Evolutionary conservation across 2,797 vertebrate genomes (phyloP).

Genomic region (Eutrigla gurnardus): DNA sequence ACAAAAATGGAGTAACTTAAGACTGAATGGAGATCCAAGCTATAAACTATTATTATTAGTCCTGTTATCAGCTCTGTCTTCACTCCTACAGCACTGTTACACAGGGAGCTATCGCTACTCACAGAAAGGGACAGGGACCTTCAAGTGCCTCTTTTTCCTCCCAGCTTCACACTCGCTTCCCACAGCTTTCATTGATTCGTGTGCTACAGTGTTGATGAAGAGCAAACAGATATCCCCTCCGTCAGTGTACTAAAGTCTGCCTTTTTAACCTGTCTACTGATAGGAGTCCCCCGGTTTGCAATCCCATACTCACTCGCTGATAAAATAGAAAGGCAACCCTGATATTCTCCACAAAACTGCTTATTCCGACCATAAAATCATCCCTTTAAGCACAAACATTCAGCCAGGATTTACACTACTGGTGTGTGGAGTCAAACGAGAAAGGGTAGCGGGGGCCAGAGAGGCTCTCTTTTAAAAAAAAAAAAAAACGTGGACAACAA

Average conservation of each 20-base stretch:
- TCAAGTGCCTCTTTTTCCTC: conserved; percentile 61
- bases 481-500: conserved; percentile 1
- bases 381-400: conserved; percentile 42
- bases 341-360: conserved; percentile 52
- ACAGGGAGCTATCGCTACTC: conserved; percentile 69
- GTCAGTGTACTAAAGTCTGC: conserved; percentile 58
- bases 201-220: conserved; percentile 68
- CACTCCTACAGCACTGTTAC: conserved; percentile 55
- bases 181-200: conserved; percentile 75
- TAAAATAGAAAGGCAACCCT: conserved; percentile 63
- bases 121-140: conserved; percentile 68
- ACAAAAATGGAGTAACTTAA: conserved; percentile 35
- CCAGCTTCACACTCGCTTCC: conserved; percentile 75
- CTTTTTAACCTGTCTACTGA: conserved; percentile 70
- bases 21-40: conserved; percentile 48
- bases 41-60: conserved; percentile 58
- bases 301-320: conserved; percentile 51
- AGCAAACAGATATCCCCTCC: conserved; percentile 67
- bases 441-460: conserved; percentile 18
- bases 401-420: conserved; percentile 37
- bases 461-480: conserved; percentile 6
- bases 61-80: conserved; percentile 56
- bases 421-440: conserved; percentile 38
- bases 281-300: conserved; percentile 65
- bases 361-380: conserved; percentile 51